phyloP scores from a whole-genome alignment of 2,113 vertebrate genomes.

The Gasterosteus nipponicus region DNA sequence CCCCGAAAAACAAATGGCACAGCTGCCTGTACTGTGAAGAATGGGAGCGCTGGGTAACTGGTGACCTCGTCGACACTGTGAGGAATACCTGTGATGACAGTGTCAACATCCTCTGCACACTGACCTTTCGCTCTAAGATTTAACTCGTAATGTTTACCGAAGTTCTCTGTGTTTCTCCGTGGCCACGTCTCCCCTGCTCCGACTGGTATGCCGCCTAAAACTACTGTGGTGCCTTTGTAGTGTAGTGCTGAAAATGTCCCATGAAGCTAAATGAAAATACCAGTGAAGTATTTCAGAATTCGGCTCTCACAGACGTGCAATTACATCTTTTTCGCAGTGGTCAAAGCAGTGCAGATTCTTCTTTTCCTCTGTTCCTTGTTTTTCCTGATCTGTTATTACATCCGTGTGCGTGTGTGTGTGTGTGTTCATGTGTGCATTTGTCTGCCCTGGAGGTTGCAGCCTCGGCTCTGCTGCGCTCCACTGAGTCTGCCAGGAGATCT shows the following conservation, averaged over 20 bases:
- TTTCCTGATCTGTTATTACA: slow-evolving; percentile 52
- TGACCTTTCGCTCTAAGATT: slow-evolving; percentile 2
- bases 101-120: not conserved
- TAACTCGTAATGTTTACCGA: not conserved
- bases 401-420: slow-evolving; percentile 5
- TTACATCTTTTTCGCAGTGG: slow-evolving; percentile 42
- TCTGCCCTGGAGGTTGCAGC: slow-evolving; percentile 60
- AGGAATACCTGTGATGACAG: slow-evolving; percentile 29
- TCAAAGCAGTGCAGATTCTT: slow-evolving; percentile 36
- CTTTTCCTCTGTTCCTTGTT: slow-evolving; percentile 38
- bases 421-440: slow-evolving; percentile 25
- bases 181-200: not conserved
- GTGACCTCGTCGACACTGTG: not conserved
- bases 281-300: slow-evolving; percentile 17
- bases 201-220: not conserved
- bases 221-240: not conserved
- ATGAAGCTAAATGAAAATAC: slow-evolving; percentile 15
- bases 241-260: slow-evolving; percentile 22
- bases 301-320: slow-evolving; percentile 23
- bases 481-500: slow-evolving; percentile 69
- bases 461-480: slow-evolving; percentile 60
- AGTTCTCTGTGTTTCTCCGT: not conserved
- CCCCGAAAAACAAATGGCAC: slow-evolving; percentile 9
- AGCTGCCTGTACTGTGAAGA: slow-evolving; percentile 35
- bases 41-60: slow-evolving; percentile 35